phyloP scores from a whole-genome alignment of 2,113 vertebrate genomes.

The Varanus komodoensis region DNA sequence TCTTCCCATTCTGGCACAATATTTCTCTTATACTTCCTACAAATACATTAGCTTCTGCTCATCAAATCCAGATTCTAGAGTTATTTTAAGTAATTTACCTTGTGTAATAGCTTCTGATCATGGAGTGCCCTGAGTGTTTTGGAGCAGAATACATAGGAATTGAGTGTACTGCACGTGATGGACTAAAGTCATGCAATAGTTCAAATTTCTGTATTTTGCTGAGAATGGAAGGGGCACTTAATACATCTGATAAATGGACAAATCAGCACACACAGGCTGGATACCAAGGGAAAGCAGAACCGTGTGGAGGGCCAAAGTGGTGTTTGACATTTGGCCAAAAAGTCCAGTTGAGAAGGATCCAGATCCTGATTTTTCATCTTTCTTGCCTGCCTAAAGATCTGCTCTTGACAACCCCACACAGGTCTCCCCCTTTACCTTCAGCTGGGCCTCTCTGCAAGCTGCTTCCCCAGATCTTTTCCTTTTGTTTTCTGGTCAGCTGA shows the following conservation, averaged over 20 bases:
- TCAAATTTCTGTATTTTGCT: neutral
- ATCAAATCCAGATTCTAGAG: neutral
- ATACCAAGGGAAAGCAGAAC: too few relatives aligned
- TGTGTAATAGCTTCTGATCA: neutral
- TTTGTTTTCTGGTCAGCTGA: neutral
- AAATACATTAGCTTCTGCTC: neutral
- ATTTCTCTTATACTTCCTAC: neutral
- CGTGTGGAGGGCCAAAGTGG: too few relatives aligned
- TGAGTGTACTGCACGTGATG: too few relatives aligned
- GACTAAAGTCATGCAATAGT: neutral
- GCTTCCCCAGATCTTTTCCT: neutral
- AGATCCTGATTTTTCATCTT: too few relatives aligned
- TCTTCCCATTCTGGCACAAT: too few relatives aligned
- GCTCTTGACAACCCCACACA: neutral
- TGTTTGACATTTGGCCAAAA: neutral
- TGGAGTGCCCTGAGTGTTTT: neutral
- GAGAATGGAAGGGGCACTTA: too few relatives aligned
- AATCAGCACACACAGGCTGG: too few relatives aligned
- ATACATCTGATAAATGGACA: too few relatives aligned
- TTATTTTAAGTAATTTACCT: neutral
- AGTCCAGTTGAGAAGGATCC: neutral
- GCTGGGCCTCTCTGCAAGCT: too few relatives aligned
- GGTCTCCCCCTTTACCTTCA: neutral
- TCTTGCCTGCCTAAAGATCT: neutral
- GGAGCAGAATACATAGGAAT: neutral